Evolutionary conservation across 2,888 invertebrate species (phyloP).

Genomic region (Allygus modestus): DNA sequence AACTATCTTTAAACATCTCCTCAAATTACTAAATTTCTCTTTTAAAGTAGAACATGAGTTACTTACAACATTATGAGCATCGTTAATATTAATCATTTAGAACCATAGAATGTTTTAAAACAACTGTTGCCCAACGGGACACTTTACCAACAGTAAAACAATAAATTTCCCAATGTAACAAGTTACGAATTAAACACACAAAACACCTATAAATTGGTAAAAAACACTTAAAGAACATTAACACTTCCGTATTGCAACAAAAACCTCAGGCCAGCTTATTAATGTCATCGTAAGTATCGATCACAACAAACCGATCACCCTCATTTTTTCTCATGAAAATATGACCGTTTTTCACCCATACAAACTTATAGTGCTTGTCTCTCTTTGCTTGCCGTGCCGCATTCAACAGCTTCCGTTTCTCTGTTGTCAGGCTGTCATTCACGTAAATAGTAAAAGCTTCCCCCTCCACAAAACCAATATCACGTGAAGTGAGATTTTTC

Average conservation of each 20-base stretch:
- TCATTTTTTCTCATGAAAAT: constrained; percentile 35
- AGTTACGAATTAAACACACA: not conserved
- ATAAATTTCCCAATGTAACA: not conserved
- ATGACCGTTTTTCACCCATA: constrained; percentile 45
- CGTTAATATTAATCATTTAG: not conserved
- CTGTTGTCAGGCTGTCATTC: constrained; percentile 40
- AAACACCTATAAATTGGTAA: not conserved
- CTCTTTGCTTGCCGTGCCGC: constrained; percentile 5
- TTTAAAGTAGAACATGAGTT: not conserved
- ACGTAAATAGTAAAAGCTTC: constrained; percentile 1
- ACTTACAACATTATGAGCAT: not conserved
- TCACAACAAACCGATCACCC: constrained; percentile 10
- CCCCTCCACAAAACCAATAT: constrained; percentile 24
- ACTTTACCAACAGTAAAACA: not conserved
- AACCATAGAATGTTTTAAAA: too few relatives aligned
- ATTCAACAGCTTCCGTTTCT: constrained; percentile 21
- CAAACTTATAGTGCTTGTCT: constrained; percentile 29
- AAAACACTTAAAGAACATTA: not conserved
- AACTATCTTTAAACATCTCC: constrained; percentile 20
- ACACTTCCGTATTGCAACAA: not conserved
- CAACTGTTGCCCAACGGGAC: not conserved
- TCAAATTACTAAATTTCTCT: not conserved
- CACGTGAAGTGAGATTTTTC: constrained; percentile 6
- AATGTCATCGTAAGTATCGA: not conserved
- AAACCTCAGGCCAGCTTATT: not conserved